These are phyloP conservation scores for Carettochelys insculpta DNA, from an alignment of 2,113 vertebrate genomes.

Conservation along the genomic window DNA sequence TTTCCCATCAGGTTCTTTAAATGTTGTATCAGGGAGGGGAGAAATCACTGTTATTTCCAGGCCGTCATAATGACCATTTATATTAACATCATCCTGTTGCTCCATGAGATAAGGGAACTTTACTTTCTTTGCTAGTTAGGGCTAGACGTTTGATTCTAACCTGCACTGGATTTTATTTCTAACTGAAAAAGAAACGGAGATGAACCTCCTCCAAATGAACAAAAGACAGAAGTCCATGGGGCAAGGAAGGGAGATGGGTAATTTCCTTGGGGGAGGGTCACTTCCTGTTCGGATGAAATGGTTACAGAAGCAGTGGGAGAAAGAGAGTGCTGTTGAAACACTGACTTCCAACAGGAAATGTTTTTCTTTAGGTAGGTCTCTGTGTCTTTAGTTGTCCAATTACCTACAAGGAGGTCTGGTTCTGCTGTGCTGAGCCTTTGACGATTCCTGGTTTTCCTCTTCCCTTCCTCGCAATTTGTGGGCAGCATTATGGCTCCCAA, in stretches of 20 bases:
- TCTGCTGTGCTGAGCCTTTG: neutral
- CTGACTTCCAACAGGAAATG: neutral
- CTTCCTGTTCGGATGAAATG: conserved; percentile 6
- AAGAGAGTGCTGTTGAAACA: neutral
- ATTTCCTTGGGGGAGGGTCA: neutral
- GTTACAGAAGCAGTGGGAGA: neutral
- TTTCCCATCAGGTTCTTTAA: neutral
- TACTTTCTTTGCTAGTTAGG: neutral
- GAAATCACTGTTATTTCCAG: neutral
- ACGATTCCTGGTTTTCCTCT: neutral
- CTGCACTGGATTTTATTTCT: neutral
- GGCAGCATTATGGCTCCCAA: neutral
- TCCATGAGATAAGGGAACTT: neutral
- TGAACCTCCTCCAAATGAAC: neutral
- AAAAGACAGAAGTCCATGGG: neutral
- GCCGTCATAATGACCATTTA: neutral
- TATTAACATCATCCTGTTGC: neutral
- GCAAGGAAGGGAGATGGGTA: neutral
- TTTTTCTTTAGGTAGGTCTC: neutral
- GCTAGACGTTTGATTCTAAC: neutral
- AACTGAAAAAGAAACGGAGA: neutral
- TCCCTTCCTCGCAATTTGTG: neutral
- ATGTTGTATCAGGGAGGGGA: neutral
- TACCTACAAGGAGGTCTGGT: neutral
- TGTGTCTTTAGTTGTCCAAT: neutral